A percentile compares a stretch with the other conserved stretches of the same genome.
phyloP scores from a whole-genome alignment of 2,797 vertebrate species.

The Bradypodion ventrale region DNA sequence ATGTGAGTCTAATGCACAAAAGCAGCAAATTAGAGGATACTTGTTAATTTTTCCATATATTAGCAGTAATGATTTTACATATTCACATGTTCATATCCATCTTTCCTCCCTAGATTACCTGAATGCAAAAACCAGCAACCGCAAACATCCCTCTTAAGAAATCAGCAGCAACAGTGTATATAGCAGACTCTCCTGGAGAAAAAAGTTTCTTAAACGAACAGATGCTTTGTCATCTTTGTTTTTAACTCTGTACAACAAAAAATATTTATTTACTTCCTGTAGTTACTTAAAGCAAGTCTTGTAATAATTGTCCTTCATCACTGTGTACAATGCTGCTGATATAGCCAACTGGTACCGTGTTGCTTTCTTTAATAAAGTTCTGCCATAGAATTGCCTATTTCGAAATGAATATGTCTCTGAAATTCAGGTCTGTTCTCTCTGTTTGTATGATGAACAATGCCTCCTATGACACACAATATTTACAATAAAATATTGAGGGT shows the following conservation, averaged over 20 bases:
- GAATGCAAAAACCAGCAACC: slow-evolving; percentile 12
- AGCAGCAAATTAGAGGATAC: background rate
- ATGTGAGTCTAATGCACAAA: background rate
- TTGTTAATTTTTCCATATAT: background rate
- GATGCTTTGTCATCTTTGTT: background rate
- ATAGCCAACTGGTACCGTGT: background rate
- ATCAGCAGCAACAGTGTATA: background rate
- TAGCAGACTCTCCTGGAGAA: background rate
- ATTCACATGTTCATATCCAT: background rate
- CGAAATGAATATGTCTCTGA: fast-evolving
- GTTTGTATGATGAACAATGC: background rate
- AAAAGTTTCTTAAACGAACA: background rate
- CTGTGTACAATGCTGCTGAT: background rate
- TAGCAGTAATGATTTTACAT: background rate
- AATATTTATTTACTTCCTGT: background rate
- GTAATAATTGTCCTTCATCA: background rate
- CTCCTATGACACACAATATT: too few species aligned
- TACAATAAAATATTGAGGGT: too few species aligned
- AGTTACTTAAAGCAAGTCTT: background rate
- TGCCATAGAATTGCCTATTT: slow-evolving; percentile 3
- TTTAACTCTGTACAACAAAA: background rate
- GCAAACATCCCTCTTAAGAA: background rate
- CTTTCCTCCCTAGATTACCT: background rate
- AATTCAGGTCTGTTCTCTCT: slow-evolving; percentile 7
- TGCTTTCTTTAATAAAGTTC: background rate